Conservation (phyloP, 2,888 invertebrate genomes). For the Xanthia icteritia region DNA sequence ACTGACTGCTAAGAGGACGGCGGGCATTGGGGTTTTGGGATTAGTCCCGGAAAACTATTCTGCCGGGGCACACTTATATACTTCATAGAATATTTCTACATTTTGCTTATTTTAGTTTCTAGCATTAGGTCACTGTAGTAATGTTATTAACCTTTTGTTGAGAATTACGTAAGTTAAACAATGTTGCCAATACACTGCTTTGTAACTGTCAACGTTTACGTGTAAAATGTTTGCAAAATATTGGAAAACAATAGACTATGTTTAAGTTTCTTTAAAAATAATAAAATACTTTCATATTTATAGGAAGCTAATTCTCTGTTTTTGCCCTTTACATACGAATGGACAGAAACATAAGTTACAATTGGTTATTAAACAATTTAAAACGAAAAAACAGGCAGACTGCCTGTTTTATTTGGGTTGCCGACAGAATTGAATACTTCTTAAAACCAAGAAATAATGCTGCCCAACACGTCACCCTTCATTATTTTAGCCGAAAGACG, state of each 20-base stretch:
- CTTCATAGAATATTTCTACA: neutral
- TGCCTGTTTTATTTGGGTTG: too few species aligned
- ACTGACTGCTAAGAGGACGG: too few species aligned
- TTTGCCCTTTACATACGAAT: neutral
- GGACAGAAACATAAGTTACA: neutral
- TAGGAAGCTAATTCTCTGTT: neutral
- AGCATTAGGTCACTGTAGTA: neutral
- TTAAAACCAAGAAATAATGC: too few species aligned
- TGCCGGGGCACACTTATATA: too few species aligned
- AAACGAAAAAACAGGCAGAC: too few species aligned
- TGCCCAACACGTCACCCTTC: too few species aligned
- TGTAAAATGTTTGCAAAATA: neutral
- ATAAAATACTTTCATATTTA: neutral
- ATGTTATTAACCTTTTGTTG: too few species aligned
- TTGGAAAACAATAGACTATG: neutral
- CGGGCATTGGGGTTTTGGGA: too few species aligned
- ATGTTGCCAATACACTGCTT: neutral
- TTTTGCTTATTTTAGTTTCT: neutral
- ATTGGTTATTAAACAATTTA: neutral
- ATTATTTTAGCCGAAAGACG: too few species aligned
- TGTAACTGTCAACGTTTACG: neutral
- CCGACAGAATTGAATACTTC: too few species aligned
- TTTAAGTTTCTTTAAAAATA: neutral
- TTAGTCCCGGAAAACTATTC: too few species aligned
- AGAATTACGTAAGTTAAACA: neutral